A percentile compares a stretch with the other conserved stretches of the same genome.
Conservation (phyloP, 2,113 vertebrate genomes). For the Speoplatyrhinus poulsoni region DNA sequence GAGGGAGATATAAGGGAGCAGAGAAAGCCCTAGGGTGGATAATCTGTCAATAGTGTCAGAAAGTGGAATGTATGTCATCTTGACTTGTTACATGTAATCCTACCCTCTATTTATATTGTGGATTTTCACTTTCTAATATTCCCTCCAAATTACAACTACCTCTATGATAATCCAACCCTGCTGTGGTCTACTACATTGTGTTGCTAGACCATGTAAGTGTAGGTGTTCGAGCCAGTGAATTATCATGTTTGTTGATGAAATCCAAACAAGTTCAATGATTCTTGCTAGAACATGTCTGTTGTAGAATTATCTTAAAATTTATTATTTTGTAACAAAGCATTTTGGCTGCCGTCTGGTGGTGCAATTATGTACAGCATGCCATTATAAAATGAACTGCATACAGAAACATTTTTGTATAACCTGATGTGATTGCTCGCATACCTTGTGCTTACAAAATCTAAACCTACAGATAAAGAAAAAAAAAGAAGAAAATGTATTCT, state of each 20-base stretch:
- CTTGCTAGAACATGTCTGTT: conserved; percentile 23
- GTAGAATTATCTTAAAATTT: background rate
- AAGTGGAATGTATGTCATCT: conserved; percentile 23
- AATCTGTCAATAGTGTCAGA: conserved; percentile 33
- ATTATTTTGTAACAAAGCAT: background rate
- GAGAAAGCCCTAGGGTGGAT: conserved; percentile 1
- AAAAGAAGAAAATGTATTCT: background rate
- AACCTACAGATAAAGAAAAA: background rate
- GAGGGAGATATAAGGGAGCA: background rate
- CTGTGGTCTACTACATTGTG: conserved; percentile 49
- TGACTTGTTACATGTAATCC: conserved; percentile 52
- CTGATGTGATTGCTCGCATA: too few species aligned
- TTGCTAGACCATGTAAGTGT: conserved; percentile 5
- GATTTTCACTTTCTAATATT: conserved; percentile 56
- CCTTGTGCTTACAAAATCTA: background rate
- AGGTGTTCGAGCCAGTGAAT: conserved; percentile 32
- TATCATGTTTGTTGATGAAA: conserved; percentile 42
- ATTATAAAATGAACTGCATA: background rate
- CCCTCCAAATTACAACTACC: conserved; percentile 65
- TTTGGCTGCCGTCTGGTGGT: conserved; percentile 38
- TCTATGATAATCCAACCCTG: conserved; percentile 62
- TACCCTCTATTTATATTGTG: conserved; percentile 48
- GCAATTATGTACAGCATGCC: background rate
- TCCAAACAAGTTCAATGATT: conserved; percentile 36
- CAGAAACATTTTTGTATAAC: background rate